phyloP scores from a whole-genome alignment of 1,140 invertebrate species.

The Nymphalis io region DNA sequence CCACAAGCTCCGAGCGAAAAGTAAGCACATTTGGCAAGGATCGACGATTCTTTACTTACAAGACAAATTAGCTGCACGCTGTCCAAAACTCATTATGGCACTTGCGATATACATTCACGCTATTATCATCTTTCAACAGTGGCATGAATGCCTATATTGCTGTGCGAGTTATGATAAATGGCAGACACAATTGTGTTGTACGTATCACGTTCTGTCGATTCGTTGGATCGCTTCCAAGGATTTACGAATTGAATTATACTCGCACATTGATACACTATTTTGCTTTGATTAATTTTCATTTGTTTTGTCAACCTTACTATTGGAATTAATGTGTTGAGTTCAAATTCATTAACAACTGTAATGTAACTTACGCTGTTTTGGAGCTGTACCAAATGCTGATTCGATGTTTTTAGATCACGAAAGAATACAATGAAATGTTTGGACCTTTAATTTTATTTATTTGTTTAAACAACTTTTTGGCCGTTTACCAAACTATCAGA shows the following conservation, averaged over 20 bases:
- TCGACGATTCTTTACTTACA: constrained; percentile 39
- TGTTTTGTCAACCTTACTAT: constrained; percentile 16
- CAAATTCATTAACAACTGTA: constrained; percentile 9
- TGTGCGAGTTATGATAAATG: constrained; percentile 38
- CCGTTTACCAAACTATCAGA: constrained; percentile 26
- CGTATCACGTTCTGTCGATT: constrained; percentile 39
- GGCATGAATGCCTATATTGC: constrained; percentile 41
- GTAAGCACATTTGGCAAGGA: constrained; percentile 44
- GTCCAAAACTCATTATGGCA: constrained; percentile 44
- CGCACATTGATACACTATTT: constrained; percentile 41
- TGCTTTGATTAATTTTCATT: constrained; percentile 47
- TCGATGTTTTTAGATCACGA: constrained; percentile 22
- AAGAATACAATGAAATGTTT: constrained; percentile 15
- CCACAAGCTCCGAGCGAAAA: constrained; percentile 34
- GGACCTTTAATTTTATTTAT: constrained; percentile 25
- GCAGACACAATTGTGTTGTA: constrained; percentile 33
- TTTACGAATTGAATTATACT: constrained; percentile 51
- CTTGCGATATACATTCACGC: constrained; percentile 36
- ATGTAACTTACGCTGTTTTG: constrained; percentile 12
- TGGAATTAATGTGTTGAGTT: background rate
- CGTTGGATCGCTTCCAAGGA: constrained; percentile 47
- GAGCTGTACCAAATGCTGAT: constrained; percentile 19
- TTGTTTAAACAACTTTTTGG: constrained; percentile 34
- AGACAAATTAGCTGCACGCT: constrained; percentile 45
- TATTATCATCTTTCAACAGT: constrained; percentile 34